Percentiles rank a stretch among this genome's conserved stretches.
Conservation (phyloP, 1,140 invertebrate genomes). For the Drosophila guanche region DNA sequence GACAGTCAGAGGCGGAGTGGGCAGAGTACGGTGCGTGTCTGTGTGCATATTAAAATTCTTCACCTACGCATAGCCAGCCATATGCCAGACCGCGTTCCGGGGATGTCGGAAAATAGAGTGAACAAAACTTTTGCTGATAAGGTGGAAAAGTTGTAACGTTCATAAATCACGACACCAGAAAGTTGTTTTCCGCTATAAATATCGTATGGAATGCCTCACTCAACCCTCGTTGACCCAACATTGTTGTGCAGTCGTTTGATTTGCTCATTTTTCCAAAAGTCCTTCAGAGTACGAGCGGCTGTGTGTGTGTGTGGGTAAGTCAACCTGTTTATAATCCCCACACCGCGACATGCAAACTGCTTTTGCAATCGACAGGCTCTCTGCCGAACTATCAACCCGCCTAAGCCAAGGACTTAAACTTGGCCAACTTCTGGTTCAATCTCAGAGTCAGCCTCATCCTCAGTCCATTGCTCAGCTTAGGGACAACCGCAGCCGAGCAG, state of each 20-base stretch:
- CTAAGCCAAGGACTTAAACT: conserved; percentile 68
- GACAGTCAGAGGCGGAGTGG: background rate
- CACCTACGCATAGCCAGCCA: conserved; percentile 61
- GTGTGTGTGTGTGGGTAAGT: conserved; percentile 16
- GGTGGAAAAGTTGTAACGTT: conserved; percentile 79
- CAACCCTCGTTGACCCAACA: conserved; percentile 24
- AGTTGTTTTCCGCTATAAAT: conserved; percentile 75
- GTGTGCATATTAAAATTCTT: conserved; percentile 62
- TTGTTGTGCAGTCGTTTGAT: conserved; percentile 56
- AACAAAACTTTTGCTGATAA: conserved; percentile 77
- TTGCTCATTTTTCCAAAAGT: conserved; percentile 39
- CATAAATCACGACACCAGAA: conserved; percentile 81
- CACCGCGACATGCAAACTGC: conserved; percentile 54
- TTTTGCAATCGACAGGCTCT: conserved; percentile 39
- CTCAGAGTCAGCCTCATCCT: conserved; percentile 4
- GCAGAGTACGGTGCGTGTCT: conserved; percentile 11
- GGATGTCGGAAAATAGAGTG: conserved; percentile 27
- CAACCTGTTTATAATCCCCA: conserved; percentile 65
- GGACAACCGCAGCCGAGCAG: conserved; percentile 36
- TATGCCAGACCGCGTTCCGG: conserved; percentile 46
- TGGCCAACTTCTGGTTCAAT: conserved; percentile 47
- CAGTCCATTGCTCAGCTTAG: conserved; percentile 33
- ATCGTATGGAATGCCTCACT: conserved; percentile 45
- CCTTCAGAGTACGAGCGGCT: background rate
- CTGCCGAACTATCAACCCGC: conserved; percentile 46